Conservation (phyloP, 2,888 invertebrate species). For the Plemyria rubiginata region DNA sequence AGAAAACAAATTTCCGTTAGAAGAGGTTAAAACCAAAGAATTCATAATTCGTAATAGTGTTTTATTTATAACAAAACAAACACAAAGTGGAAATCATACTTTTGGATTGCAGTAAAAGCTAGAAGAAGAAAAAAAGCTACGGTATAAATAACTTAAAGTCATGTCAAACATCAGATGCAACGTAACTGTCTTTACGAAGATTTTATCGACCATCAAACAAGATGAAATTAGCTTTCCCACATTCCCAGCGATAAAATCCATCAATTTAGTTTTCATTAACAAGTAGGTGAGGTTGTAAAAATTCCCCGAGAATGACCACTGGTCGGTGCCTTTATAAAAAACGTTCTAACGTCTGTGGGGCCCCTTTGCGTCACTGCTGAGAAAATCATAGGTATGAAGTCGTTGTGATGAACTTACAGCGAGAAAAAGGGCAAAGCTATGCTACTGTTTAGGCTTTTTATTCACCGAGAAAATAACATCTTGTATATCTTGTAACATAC, state of each 20-base stretch:
- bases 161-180: conserved; percentile 5
- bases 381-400: conserved; percentile 61
- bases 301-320: conserved; percentile 54
- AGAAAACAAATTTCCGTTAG: not conserved
- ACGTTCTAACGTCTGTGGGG: conserved; percentile 61
- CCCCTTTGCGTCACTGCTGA: conserved; percentile 73
- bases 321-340: conserved; percentile 59
- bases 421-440: conserved; percentile 31
- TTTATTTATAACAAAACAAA: not conserved
- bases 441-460: not conserved
- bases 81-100: too few relatives aligned
- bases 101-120: too few relatives aligned
- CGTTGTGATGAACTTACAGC: conserved; percentile 51
- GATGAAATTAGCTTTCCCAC: conserved; percentile 38
- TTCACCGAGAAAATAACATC: not conserved
- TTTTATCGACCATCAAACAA: conserved; percentile 30
- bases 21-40: not conserved
- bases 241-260: conserved; percentile 33
- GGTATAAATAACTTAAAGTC: not conserved
- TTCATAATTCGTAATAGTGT: not conserved
- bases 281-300: conserved; percentile 51
- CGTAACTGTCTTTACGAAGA: conserved; percentile 18
- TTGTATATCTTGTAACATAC: not conserved
- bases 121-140: too few relatives aligned
- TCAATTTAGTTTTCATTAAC: conserved; percentile 41